Base-by-base conservation (phyloP, 92 coral and sea anemone genomes). In the Phymanthus crucifer region DNA sequence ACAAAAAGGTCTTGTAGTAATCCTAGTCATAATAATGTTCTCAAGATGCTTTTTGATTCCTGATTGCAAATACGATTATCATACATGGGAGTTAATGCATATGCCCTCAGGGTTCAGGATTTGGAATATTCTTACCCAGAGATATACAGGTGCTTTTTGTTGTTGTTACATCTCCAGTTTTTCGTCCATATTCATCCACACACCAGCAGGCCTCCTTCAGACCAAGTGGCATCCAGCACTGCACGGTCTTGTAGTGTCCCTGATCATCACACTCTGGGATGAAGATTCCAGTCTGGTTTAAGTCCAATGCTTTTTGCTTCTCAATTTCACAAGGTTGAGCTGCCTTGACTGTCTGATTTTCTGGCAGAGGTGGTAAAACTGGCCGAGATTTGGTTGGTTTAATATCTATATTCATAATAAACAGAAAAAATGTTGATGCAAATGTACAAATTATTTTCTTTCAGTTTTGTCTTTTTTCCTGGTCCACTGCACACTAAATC, bases 141-240 rank as follows among this genome's bases (percentile, higher is more conserved):
- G 34, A 38, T 19, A 29, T 24, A 31, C 67, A 66, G 17, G 38
- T 66, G 31, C 0, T 48, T 31, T 66, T 35, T 6, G 29, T 37
- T 10, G 34, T 75, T 47, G 27, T 71, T 6, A 70, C 70, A 70
- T 77, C 90, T 11, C 83, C 78, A 77, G 77, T 50, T 56, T 82
- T 67, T 57, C 76, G 43, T 14, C 90, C 90, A 47, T 40, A 50
- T 74, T 80, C 77, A 57, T 90, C 82, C 13, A 81, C 91, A 78
- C 94, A 90, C 94, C 94, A 90, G 71, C 94, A 90, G 24, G 48
- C 29, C 7, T 46, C 18, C 10, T 54, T 14, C 18, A 65, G 57
- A 17, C 93, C 93, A 64, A 73, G 69, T 47, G 94, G 88, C 19
- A 75, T 79, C 80, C 85, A 87, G 36, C 94, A 90, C 71, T 90